Evolutionary conservation across 2,888 invertebrate genomes (phyloP).

Genomic region (Leptopterna dolabrata): DNA sequence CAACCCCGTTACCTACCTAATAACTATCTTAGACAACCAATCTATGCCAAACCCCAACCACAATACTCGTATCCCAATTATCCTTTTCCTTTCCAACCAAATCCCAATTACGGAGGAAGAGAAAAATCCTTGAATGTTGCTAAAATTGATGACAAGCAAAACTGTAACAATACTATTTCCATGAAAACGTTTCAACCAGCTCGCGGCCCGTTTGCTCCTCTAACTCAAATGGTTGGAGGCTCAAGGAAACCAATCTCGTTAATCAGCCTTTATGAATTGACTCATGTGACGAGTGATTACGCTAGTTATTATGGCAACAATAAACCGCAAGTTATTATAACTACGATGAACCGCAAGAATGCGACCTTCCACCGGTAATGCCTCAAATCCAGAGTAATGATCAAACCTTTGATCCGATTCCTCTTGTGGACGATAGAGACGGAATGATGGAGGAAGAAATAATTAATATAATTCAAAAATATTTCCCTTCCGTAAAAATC

Average conservation of each 20-base stretch:
- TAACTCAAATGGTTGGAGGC: too few species aligned
- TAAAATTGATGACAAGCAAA: too few species aligned
- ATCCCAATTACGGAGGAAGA: too few species aligned
- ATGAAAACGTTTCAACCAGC: too few species aligned
- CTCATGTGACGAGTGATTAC: too few species aligned
- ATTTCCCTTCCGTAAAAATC: conserved; percentile 8
- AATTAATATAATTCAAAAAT: not conserved
- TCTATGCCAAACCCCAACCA: not conserved
- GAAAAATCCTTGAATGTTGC: too few species aligned
- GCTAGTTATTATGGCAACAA: too few species aligned
- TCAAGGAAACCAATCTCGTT: too few species aligned
- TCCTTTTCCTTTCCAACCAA: not conserved
- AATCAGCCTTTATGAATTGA: too few species aligned
- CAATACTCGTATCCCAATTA: not conserved
- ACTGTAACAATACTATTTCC: too few species aligned
- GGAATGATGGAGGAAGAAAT: not conserved
- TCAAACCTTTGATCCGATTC: not conserved
- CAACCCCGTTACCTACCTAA: not conserved
- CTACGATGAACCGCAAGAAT: not conserved
- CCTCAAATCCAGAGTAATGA: too few species aligned
- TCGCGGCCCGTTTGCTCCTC: too few species aligned
- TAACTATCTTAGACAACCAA: not conserved
- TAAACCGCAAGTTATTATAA: not conserved
- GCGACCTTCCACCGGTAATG: not conserved
- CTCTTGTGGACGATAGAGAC: not conserved